Conservation (phyloP, 2,797 vertebrate genomes). For the Discoglossus pictus region DNA sequence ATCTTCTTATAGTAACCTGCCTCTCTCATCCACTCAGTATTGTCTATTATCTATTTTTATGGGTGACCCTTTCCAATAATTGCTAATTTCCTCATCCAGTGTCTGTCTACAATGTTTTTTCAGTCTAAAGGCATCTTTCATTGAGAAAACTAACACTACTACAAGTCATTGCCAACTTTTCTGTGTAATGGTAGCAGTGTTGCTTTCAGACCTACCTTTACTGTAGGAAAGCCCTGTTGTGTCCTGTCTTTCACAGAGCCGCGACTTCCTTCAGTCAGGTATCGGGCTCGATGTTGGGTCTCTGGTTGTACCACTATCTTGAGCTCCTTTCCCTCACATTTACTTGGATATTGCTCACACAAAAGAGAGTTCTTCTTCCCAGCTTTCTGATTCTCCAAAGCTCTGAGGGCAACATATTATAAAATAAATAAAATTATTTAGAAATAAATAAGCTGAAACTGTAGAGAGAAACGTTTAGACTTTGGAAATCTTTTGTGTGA, state of each 20-base stretch:
- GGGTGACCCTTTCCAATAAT: too few species aligned
- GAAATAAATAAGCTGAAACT: not conserved
- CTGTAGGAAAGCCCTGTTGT: conserved; percentile 93
- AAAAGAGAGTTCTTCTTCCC: conserved; percentile 85
- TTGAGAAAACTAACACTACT: too few species aligned
- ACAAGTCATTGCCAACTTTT: too few species aligned
- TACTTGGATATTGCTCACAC: conserved; percentile 87
- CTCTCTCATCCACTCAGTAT: too few species aligned
- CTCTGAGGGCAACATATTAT: conserved; percentile 70
- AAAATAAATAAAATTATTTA: conserved; percentile 44
- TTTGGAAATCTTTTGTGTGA: too few species aligned
- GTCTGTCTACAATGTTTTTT: too few species aligned
- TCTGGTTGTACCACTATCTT: conserved; percentile 96
- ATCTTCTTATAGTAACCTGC: too few species aligned
- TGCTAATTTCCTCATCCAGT: too few species aligned
- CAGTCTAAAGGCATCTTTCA: too few species aligned
- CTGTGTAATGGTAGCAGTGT: too few species aligned
- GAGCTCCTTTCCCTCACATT: conserved; percentile 92
- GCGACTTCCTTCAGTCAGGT: conserved; percentile 95
- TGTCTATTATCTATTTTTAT: too few species aligned
- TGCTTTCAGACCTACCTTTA: conserved; percentile 78
- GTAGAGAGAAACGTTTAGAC: too few species aligned
- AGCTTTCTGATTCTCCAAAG: conserved; percentile 73
- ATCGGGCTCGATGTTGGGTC: conserved; percentile 94
- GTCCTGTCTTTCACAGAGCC: conserved; percentile 96